A percentile compares a stretch with the other conserved stretches of the same genome.
phyloP scores from a whole-genome alignment of 1,140 invertebrate genomes.

The Penaeus chinensis region DNA sequence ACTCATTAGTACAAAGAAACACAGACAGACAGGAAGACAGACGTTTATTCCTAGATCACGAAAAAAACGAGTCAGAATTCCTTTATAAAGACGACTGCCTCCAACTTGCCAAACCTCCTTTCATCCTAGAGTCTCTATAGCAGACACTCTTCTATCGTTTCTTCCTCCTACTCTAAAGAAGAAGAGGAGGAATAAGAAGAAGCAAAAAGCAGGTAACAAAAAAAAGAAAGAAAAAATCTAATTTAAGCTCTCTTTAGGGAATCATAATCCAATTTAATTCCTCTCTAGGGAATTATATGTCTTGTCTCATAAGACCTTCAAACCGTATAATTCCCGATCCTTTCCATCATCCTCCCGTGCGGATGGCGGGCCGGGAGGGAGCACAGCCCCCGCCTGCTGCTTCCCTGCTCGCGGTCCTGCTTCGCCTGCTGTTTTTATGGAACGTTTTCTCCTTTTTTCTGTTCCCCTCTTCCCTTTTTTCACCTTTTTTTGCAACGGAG shows the following conservation, averaged over 20 bases:
- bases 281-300: conserved; percentile 24
- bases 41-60: background rate
- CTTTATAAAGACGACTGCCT: no score
- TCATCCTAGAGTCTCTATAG: no score
- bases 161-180: background rate
- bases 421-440: background rate
- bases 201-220: background rate
- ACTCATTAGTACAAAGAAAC: background rate
- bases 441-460: background rate
- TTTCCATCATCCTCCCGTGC: background rate
- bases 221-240: background rate
- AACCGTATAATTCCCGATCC: conserved; percentile 19
- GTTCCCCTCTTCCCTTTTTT: no score
- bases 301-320: conserved; percentile 6
- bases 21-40: background rate
- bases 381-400: no score
- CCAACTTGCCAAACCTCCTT: no score
- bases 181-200: background rate
- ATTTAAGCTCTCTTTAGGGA: conserved; percentile 27
- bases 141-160: no score
- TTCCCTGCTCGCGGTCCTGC: no score
- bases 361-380: no score
- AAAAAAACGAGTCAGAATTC: no score
- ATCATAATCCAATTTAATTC: conserved; percentile 30
- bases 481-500: background rate